Evolutionary conservation across 2,113 vertebrate genomes (phyloP), one percentile per base, ranked within the genome.

Genomic region (Cochlearius cochlearius): DNA sequence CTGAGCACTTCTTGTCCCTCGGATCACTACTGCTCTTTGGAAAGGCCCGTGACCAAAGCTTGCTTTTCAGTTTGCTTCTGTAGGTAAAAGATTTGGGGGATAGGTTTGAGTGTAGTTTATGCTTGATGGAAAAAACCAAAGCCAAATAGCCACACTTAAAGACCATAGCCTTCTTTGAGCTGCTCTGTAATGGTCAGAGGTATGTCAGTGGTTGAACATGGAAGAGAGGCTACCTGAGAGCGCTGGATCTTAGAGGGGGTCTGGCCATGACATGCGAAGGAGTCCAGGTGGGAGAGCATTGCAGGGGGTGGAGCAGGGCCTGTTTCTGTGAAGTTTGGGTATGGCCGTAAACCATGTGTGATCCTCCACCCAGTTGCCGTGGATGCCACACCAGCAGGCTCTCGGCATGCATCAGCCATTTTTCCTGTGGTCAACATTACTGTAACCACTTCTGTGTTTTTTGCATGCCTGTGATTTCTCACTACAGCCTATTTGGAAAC

Each of bases 181-280:
- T 41, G 10, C 41, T 13, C 4, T 49, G 47, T 36, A 62, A 36
- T 18, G 13, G 15, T 27, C 59, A 68, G 53, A 67, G 16, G 1
- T 55, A 59, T 25, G 52, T 34, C 59, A 26, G 29, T 59, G 59
- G 52, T 5, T 45, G 67, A 49, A 36, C 3, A 27, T 15, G 18
- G 36, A 68, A 74, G 8, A 58, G 36, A 38, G 36, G 45, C 12
- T 55, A 25, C n/a, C 21, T 67, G 39, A 52, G 17, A 47, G 25
- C 1, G 0, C 21, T 78, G 60, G 12, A 32, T 53, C 20, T 59
- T 59, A 39, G 21, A 62, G 8, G 11, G 5, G 1, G 2, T 49
- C 50, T 72, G 50, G 34, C 11, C 13, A 26, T 36, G n/a, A 9
- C 18, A 27, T 21, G 16, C 0, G 2, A 71, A 29, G 20, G 21